Percentiles rank a stretch among this genome's conserved stretches.
Evolutionary conservation across 1,140 invertebrate genomes (phyloP).

Genomic region (Lucilia sericata): DNA sequence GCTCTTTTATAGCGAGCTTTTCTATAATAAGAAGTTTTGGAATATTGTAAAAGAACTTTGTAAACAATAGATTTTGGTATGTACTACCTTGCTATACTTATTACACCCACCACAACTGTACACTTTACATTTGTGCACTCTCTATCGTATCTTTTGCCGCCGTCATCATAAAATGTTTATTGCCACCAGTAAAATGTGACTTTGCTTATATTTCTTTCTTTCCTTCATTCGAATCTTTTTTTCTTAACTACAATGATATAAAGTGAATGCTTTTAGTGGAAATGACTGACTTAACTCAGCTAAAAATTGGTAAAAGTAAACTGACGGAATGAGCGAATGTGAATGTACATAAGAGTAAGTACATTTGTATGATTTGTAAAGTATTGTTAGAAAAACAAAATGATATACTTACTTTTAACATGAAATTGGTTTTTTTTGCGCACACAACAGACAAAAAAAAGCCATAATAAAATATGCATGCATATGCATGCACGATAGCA

Average conservation of each 20-base stretch:
- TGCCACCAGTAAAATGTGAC: background rate
- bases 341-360: background rate
- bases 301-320: background rate
- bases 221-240: too few relatives aligned
- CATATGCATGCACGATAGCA: conserved; percentile 4
- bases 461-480: conserved; percentile 5
- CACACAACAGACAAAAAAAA: background rate
- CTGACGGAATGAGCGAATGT: background rate
- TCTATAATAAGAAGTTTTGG: too few relatives aligned
- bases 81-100: too few relatives aligned
- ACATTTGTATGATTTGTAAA: too few relatives aligned
- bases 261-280: background rate
- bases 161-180: conserved; percentile 10
- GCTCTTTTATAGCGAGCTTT: too few relatives aligned
- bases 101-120: background rate
- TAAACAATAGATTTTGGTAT: too few relatives aligned
- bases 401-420: conserved; percentile 27
- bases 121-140: background rate
- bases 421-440: background rate
- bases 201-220: background rate
- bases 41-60: too few relatives aligned
- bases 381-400: background rate
- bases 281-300: conserved; percentile 2
- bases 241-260: background rate
- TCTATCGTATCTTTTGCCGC: background rate